Base-by-base conservation (phyloP, 2,113 vertebrate genomes). In the Festucalex cinctus region DNA sequence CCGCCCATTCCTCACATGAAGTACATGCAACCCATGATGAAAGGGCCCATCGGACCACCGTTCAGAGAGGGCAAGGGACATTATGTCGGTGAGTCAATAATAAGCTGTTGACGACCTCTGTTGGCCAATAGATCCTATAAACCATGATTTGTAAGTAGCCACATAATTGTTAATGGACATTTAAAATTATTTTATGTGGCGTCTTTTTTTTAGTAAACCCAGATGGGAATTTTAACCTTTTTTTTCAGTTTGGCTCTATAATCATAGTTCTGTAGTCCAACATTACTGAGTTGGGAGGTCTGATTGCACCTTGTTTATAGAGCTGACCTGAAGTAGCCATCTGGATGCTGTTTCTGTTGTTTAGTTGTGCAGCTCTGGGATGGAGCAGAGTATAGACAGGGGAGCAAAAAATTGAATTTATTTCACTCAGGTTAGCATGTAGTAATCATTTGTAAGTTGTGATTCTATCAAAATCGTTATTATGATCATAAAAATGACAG, bases 1-100 rank as follows among this genome's bases (percentile, higher is more conserved):
- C 87, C 94, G 26, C 92, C 91, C 37, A 81, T 93, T 32, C 81
- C 89, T 32, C 94, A 96, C 39, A 93, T 97, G 88, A 96, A 99
- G 86, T 98, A 98, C 85, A 91, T 95, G 89, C 96, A 98, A 85
- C 97, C 96, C 76, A 96, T 98, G 96, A 93, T 98, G 89, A 99
- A 99, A 84, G 97, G 97, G 41, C 97, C 97, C 0, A 90, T 95
- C 48, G 97, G 97, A 64, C 97, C 97, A 6, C 97, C 96, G 0
- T 99, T 98, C 90, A 93, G 97, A 17, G 96, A 98, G 89, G 97
- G 97, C 87, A 99, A 98, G 81, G 97, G 97, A 63, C 96, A 98
- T 87, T 98, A 98, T 73, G 84, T 98, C 71, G 97, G 97, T 98
- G 90, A 98, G 96, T 88, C 22, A 46, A 19, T 24, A 1, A 58